Evolutionary conservation across 2,888 invertebrate species (phyloP).

Genomic region (Lepidochrysops patricia): DNA sequence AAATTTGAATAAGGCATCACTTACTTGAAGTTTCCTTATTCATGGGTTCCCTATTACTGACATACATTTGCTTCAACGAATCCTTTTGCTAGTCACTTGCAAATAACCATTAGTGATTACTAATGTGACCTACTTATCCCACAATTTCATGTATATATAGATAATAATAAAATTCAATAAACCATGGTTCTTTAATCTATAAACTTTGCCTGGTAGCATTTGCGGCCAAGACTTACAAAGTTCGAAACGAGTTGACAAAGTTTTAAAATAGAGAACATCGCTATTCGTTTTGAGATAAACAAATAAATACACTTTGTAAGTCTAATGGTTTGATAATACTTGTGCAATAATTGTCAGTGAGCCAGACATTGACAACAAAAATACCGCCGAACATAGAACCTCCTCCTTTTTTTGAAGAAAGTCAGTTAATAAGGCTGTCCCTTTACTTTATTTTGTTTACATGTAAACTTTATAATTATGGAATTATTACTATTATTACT

Average conservation of each 20-base stretch:
- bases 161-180: neutral
- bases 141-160: neutral
- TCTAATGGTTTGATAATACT: neutral
- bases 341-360: neutral
- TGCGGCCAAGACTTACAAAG: neutral
- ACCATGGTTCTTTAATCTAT: neutral
- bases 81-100: neutral
- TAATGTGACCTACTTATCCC: neutral
- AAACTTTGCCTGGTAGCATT: neutral
- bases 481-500: too few relatives aligned
- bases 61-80: neutral
- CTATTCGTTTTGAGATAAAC: neutral
- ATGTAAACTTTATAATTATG: neutral
- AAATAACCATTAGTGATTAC: neutral
- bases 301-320: neutral
- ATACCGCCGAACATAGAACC: too few relatives aligned
- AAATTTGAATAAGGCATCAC: neutral
- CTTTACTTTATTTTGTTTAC: neutral
- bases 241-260: neutral
- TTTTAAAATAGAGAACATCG: neutral
- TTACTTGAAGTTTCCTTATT: slow-evolving; percentile 6
- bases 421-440: neutral
- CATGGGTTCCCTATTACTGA: slow-evolving; percentile 1
- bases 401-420: too few relatives aligned
- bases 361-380: neutral